Evolutionary conservation across 2,113 vertebrate genomes (phyloP), one percentile per base, ranked within the genome.

Genomic region (Epinephelus lanceolatus): DNA sequence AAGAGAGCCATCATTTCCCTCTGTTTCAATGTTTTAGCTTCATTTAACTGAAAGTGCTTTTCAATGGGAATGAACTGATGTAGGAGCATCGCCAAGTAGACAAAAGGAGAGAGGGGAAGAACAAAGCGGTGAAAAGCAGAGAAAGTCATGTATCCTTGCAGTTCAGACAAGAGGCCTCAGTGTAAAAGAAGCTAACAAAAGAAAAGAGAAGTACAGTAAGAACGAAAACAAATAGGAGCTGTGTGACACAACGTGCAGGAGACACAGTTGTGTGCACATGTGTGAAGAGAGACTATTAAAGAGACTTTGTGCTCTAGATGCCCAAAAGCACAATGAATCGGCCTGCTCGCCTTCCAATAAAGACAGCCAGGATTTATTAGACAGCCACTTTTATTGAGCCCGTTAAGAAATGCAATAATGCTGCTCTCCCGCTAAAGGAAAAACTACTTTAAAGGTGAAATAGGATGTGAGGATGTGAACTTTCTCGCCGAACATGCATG

Each of bases 381-480:
- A 80, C 61, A 42, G 57, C 7, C 57, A 59, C 74, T 87, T 90
- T 86, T 47, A 88, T 76, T 83, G 73, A 63, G 63, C 63, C 84
- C 83, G 84, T 91, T 84, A 83, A 71, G 62, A 66, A 81, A 84
- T 63, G 76, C 71, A 78, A 81, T 83, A 83, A 88, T 42, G n/a
- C 40, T 6, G 40, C 62, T 63, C 60, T 45, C 42, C 42, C 10
- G 42, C 42, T 45, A 45, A 45, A 45, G 42, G 42, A 45, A 45
- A 45, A 45, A 45, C 42, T 84, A 84, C 51, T 90, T 86, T 78
- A 61, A 76, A 84, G 76, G 84, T 88, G 74, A 89, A 72, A 74
- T 30, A 62, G 68, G 70, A 84, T 14, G 51, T 84, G 59, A 62
- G 68, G 70, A 84, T 14, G 51, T 84, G 59, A 81, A 40, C 65